Conservation (phyloP, 1,140 invertebrate genomes). For the Leptestheria dahalacensis region DNA sequence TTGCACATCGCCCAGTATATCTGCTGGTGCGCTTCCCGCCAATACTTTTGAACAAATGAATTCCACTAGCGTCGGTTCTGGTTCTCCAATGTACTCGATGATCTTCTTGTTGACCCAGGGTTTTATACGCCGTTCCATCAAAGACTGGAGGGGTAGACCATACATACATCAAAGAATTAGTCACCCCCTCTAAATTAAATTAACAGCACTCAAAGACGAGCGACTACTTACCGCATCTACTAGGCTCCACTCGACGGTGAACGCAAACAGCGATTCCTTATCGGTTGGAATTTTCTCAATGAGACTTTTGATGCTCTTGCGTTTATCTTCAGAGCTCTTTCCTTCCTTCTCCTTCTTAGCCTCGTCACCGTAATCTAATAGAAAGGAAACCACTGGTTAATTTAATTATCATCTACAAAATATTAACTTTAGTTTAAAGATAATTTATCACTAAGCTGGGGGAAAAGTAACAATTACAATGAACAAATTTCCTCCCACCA, state of each 20-base stretch:
- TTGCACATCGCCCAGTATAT: conserved; percentile 92
- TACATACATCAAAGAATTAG: not conserved
- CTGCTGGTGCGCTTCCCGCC: conserved; percentile 76
- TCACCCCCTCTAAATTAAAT: too few species aligned
- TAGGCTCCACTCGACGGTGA: conserved; percentile 78
- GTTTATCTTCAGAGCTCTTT: conserved; percentile 63
- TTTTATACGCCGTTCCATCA: conserved; percentile 93
- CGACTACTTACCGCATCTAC: conserved; percentile 56
- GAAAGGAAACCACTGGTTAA: conserved; percentile 1
- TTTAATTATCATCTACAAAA: too few species aligned
- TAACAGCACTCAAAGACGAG: not conserved
- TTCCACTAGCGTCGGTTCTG: conserved; percentile 93
- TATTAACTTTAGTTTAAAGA: not conserved
- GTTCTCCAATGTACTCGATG: conserved; percentile 97
- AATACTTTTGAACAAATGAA: conserved; percentile 98
- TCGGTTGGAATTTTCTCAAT: conserved; percentile 97
- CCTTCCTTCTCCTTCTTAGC: conserved; percentile 40
- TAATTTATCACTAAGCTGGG: not conserved
- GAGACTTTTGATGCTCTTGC: conserved; percentile 86
- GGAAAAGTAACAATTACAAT: too few species aligned
- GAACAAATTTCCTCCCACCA: too few species aligned
- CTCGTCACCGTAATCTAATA: conserved; percentile 32
- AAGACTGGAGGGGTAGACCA: conserved; percentile 32
- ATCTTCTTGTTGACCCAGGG: conserved; percentile 99
- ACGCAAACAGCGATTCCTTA: conserved; percentile 88